These are phyloP conservation scores for Agapostemon virescens DNA, from an alignment of 2,888 invertebrate species.

Conservation along the genomic window DNA sequence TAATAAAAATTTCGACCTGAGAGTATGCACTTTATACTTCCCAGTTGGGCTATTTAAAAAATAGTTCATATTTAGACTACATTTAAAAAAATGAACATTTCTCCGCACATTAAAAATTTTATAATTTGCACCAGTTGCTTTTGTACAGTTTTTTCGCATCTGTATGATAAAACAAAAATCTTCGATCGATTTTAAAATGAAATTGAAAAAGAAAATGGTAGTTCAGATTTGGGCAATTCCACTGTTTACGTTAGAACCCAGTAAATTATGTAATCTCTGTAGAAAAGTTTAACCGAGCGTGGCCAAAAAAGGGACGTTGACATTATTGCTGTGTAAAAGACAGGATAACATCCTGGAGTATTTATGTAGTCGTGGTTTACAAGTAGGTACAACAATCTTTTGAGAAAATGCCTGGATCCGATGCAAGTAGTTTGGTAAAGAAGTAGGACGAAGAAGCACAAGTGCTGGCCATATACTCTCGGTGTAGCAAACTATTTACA, in stretches of 20 bases:
- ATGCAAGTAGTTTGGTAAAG: conserved; percentile 7
- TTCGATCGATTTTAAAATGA: too few species aligned
- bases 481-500: conserved; percentile 11
- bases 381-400: conserved; percentile 12
- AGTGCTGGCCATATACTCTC: conserved; percentile 1
- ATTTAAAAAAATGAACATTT: too few species aligned
- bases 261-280: background rate
- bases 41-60: too few species aligned
- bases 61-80: too few species aligned
- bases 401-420: background rate
- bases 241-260: background rate
- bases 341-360: background rate
- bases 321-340: background rate
- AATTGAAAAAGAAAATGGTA: too few species aligned
- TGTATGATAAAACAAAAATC: too few species aligned
- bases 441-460: conserved; percentile 8
- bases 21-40: too few species aligned
- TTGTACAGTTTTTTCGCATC: too few species aligned
- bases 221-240: too few species aligned
- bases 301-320: background rate
- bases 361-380: background rate
- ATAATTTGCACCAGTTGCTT: too few species aligned
- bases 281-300: background rate
- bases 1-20: too few species aligned
- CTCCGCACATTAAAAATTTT: too few species aligned